These are phyloP conservation scores for Abrostola tripartita DNA, from an alignment of 2,888 invertebrate species.

Conservation along the genomic window DNA sequence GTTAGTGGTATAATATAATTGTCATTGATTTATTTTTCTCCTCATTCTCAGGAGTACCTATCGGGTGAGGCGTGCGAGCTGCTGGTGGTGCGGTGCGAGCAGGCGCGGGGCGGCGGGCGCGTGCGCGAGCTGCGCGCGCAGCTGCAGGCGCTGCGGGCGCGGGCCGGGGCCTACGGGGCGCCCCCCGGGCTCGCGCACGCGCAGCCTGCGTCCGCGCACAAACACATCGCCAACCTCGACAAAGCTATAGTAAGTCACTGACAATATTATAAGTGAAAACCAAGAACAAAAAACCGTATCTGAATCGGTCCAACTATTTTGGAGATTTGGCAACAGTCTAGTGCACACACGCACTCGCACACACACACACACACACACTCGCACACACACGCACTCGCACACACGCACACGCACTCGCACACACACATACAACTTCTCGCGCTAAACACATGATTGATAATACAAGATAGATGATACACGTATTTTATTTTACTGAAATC, in stretches of 20 bases:
- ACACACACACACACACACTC: no score
- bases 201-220: slow-evolving; percentile 21
- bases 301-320: no score
- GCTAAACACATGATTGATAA: no score
- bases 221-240: slow-evolving; percentile 63
- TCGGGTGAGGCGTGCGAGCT: slow-evolving; percentile 70
- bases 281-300: no score
- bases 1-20: background rate
- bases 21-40: background rate
- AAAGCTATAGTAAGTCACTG: slow-evolving; percentile 71
- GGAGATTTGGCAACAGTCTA: no score
- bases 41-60: slow-evolving; percentile 60
- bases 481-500: no score
- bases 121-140: slow-evolving; percentile 56
- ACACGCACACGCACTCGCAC: no score
- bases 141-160: slow-evolving; percentile 58
- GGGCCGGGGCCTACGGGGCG: slow-evolving; percentile 62
- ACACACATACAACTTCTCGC: no score
- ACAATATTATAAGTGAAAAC: no score
- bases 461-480: no score
- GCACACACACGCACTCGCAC: no score
- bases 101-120: slow-evolving; percentile 63
- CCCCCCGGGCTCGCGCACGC: background rate
- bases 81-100: slow-evolving; percentile 72
- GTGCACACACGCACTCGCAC: no score